Evolutionary conservation across 2,888 invertebrate species (phyloP).

Genomic region (Synanthedon andrenaeformis): DNA sequence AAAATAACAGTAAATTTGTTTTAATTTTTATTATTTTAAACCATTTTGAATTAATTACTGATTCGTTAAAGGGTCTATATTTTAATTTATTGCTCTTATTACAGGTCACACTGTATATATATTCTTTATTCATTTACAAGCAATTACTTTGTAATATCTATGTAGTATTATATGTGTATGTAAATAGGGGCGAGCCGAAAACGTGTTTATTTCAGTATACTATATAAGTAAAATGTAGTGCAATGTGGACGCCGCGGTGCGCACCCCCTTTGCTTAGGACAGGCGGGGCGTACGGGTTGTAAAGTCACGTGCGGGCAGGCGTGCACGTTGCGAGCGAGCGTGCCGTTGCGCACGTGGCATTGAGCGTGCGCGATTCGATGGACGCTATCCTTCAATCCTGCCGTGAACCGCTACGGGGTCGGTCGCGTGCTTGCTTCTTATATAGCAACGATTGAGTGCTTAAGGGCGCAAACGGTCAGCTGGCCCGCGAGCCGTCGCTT

Average conservation of each 20-base stretch:
- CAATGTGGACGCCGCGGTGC: slow-evolving; percentile 9
- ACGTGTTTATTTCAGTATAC: too few relatives aligned
- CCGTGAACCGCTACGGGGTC: slow-evolving; percentile 43
- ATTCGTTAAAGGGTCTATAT: too few relatives aligned
- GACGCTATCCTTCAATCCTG: slow-evolving; percentile 46
- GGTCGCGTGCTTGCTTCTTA: slow-evolving; percentile 36
- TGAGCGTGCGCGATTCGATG: slow-evolving; percentile 36
- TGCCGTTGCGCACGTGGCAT: slow-evolving; percentile 34
- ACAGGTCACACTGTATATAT: too few relatives aligned
- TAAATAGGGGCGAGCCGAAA: too few relatives aligned
- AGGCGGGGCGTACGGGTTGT: slow-evolving; percentile 22
- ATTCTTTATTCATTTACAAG: too few relatives aligned
- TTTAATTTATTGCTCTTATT: too few relatives aligned
- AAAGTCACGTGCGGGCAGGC: slow-evolving; percentile 31
- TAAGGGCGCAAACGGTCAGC: slow-evolving; percentile 26
- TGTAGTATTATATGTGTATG: too few relatives aligned
- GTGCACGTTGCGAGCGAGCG: slow-evolving; percentile 35
- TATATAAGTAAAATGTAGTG: neutral
- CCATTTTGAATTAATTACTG: too few relatives aligned
- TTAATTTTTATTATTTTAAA: too few relatives aligned
- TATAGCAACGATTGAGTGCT: slow-evolving; percentile 35
- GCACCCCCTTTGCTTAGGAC: slow-evolving; percentile 3
- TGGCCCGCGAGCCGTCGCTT: slow-evolving; percentile 28
- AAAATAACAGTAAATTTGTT: too few relatives aligned
- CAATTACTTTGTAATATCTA: too few relatives aligned